These are phyloP conservation scores for Flexamia atlantica DNA, from an alignment of 2,888 invertebrate genomes.

Conservation along the genomic window DNA sequence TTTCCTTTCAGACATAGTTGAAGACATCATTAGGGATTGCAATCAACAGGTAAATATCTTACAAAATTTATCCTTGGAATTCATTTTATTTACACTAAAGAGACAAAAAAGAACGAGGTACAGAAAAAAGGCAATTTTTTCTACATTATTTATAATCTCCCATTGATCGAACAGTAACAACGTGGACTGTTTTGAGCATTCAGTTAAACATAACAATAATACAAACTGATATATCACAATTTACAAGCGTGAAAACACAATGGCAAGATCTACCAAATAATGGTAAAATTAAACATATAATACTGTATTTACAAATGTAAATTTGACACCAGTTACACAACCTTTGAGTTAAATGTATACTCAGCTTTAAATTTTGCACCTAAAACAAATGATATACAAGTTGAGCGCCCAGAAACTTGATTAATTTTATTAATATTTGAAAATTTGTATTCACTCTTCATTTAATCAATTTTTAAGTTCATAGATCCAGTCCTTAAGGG, in stretches of 20 bases:
- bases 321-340: slow-evolving; percentile 23
- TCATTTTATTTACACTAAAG: slow-evolving; percentile 56
- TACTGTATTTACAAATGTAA: slow-evolving; percentile 11
- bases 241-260: slow-evolving; percentile 55
- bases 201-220: slow-evolving; percentile 60
- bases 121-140: slow-evolving; percentile 65
- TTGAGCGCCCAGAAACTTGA: no score
- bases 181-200: slow-evolving; percentile 63
- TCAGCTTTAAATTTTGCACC: slow-evolving; percentile 9
- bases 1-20: no score
- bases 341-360: slow-evolving; percentile 27
- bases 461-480: no score
- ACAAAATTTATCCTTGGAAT: slow-evolving; percentile 46
- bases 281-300: slow-evolving; percentile 45
- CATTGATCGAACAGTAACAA: slow-evolving; percentile 62
- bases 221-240: slow-evolving; percentile 60
- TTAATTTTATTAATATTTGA: no score
- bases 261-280: slow-evolving; percentile 47
- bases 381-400: no score
- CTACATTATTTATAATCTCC: slow-evolving; percentile 63
- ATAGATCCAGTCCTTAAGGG: no score
- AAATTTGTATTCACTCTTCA: no score
- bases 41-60: slow-evolving; percentile 16
- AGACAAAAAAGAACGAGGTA: slow-evolving; percentile 50
- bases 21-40: not conserved